Conservation (phyloP, 2,113 vertebrate genomes). For the Heterochromis multidens region DNA sequence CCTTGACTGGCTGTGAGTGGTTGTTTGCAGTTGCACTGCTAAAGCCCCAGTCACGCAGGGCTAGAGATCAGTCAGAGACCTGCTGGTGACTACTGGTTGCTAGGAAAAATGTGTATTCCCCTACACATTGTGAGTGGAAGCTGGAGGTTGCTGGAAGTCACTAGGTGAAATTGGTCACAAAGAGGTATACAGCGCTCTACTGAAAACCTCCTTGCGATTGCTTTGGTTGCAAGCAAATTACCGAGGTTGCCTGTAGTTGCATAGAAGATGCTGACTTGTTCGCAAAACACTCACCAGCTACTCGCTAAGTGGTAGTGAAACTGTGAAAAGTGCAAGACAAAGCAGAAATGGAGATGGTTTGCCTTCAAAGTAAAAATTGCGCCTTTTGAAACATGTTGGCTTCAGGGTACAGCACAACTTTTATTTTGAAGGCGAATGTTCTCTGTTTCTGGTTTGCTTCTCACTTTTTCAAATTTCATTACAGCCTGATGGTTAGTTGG, state of each 20-base stretch:
- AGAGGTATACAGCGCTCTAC: background rate
- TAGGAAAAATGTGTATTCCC: background rate
- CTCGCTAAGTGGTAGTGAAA: background rate
- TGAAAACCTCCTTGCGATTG: background rate
- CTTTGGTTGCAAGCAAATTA: background rate
- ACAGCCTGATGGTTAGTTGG: background rate
- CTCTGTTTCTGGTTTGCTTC: background rate
- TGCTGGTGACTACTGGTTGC: background rate
- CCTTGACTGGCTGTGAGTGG: background rate
- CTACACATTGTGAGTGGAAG: background rate
- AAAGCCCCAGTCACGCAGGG: background rate
- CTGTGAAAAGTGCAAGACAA: background rate
- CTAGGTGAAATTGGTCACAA: background rate
- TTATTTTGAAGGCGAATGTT: background rate
- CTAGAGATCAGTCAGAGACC: background rate
- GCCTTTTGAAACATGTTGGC: background rate
- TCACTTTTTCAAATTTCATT: background rate
- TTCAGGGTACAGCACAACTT: background rate
- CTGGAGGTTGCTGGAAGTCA: background rate
- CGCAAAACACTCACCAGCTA: background rate
- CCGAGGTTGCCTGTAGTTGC: background rate
- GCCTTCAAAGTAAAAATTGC: background rate
- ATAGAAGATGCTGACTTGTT: background rate
- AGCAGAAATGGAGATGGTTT: background rate
- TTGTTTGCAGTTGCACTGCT: background rate